These are phyloP conservation scores for Phoxinus phoxinus DNA, from an alignment of 2,113 vertebrate genomes.

Conservation along the genomic window DNA sequence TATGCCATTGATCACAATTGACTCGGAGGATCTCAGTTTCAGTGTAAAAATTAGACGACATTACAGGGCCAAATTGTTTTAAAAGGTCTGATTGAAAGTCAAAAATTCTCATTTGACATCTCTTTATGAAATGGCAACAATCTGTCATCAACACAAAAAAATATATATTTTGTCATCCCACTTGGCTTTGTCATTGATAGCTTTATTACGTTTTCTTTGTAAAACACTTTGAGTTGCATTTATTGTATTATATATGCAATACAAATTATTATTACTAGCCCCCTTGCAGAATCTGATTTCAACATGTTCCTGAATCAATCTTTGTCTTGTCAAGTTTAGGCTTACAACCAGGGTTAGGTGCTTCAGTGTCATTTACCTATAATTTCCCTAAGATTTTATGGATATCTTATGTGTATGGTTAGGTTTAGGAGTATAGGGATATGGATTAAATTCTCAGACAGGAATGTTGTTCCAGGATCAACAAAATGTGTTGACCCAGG, in stretches of 20 bases:
- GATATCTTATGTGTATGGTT: too few species aligned
- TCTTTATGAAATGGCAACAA: not conserved
- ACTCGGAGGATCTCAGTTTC: not conserved
- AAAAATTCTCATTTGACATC: constrained; percentile 33
- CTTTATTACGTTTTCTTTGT: not conserved
- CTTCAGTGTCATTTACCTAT: too few species aligned
- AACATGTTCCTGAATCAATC: too few species aligned
- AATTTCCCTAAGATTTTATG: too few species aligned
- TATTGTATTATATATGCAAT: not conserved
- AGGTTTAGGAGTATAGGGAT: too few species aligned
- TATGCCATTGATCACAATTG: constrained; percentile 38
- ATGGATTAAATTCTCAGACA: too few species aligned
- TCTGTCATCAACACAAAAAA: constrained; percentile 24
- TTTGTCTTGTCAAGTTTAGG: too few species aligned
- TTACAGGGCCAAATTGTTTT: constrained; percentile 2
- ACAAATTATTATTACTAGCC: not conserved
- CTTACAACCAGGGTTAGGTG: too few species aligned
- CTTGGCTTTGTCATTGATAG: constrained; percentile 24
- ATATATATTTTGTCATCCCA: constrained; percentile 23
- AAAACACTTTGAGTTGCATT: not conserved
- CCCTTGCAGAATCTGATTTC: not conserved
- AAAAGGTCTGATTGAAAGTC: constrained; percentile 5
- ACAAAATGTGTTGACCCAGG: too few species aligned
- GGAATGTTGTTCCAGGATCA: too few species aligned
- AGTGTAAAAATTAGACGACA: constrained; percentile 3